Evolutionary conservation across 1,140 invertebrate species (phyloP), one percentile per base, ranked within the genome.

Genomic region (Formica selysi): DNA sequence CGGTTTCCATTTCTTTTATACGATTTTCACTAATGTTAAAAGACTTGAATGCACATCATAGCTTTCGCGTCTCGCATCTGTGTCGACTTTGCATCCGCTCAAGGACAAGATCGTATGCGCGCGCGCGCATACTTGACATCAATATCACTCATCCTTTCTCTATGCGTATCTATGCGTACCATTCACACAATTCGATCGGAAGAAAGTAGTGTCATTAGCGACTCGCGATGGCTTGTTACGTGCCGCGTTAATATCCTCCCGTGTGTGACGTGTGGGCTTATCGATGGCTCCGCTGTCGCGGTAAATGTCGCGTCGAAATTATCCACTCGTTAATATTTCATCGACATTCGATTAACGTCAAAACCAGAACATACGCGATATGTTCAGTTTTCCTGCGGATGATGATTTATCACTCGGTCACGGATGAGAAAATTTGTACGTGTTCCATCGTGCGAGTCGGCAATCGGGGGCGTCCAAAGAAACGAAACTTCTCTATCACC

Each of bases 271-370:
- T 54, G 11, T 16, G 59, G 3, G 65, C 29, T 51, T 76, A 32
- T 62, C 41, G 51, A 48, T 38, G 54, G 70, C 13, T 0, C 44
- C 7, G 64, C 51, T 64, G 51, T 44, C 41, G 41, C 26, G 62
- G 65, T 7, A 73, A 64, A 80, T 74, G 76, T 74, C 76, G 73
- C 48, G 78, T 62, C 76, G 85, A 76, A 48, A 59, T 85, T 85
- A 76, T 85, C 44, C 62, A 76, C 65, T 89, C 87, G 87, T 89
- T 86, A 89, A 89, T 86, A 86, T 76, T 89, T 89, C 85, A 89
- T 86, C 76, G 87, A 73, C 57, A 41, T 74, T 32, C 70, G 81
- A 85, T 85, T 76, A 85, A 78, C 61, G 81, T 68, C 57, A 44
- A 71, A 48, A 68, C 19, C 41, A 54, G 38, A 54, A 36, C 19